Evolutionary conservation across 2,113 vertebrate genomes (phyloP), one percentile per base, ranked within the genome.

Genomic region (Trematomus loennbergii): DNA sequence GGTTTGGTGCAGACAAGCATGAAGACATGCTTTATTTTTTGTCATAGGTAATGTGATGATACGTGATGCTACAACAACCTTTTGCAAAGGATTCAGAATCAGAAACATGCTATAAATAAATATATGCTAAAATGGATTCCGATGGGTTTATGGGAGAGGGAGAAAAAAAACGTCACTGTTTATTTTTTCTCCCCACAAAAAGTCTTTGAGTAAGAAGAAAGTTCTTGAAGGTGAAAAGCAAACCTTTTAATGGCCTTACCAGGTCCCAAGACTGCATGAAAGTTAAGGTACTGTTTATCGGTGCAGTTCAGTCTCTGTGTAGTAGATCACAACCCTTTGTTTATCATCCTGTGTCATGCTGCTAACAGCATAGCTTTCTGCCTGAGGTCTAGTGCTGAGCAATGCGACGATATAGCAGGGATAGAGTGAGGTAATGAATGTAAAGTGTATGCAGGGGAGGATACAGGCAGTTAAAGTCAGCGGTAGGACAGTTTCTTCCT

Each of bases 21-120:
- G 85, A 85, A 90, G 82, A 75, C 75, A 75, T 82, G 88, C 84
- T 89, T 89, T 75, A 72, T 87, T 90, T 87, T 83, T 43, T 73
- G 60, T 81, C 84, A 54, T 75, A 54, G 76, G 72, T 90, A 88
- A 87, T 81, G 79, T 84, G 85, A 89, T 83, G 78, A 89, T 68
- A 70, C 67, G 72, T 75, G 72, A 82, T 89, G 76, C 89, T 25
- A 84, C 79, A 87, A 84, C 64, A 57, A 78, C 64, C 25, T 85
- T 48, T 72, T 76, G 64, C 60, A n/a, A 68, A 86, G 73, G 78
- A 88, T 75, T 82, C 68, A 50, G 86, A 90, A 90, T 90, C 80
- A 88, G 67, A 85, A 89, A 90, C 61, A 36, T 49, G 60, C 81
- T 90, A 90, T 88, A 86, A 90, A 91, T 92, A 91, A 85, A 89